These are phyloP conservation scores for Zaprionus kolodkinae DNA, from an alignment of 1,140 invertebrate genomes.

Conservation along the genomic window DNA sequence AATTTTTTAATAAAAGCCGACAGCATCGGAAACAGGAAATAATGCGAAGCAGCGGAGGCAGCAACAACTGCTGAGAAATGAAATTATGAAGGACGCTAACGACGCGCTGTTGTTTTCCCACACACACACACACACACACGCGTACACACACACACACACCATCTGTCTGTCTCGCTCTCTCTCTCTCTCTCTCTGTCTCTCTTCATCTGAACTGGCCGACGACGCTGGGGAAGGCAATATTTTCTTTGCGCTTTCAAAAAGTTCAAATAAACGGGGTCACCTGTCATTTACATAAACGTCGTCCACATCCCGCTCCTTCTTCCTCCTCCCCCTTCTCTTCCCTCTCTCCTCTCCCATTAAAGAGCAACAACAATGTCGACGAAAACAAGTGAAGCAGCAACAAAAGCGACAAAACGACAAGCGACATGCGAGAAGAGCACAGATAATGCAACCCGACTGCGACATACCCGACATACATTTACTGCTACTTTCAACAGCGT, in stretches of 20 bases:
- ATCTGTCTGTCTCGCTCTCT: not conserved
- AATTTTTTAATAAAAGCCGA: constrained; percentile 70
- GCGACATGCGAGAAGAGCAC: not conserved
- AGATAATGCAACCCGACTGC: not conserved
- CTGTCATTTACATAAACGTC: constrained; percentile 56
- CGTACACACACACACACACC: constrained; percentile 3
- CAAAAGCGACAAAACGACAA: not conserved
- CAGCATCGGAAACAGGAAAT: constrained; percentile 45
- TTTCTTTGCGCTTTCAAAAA: constrained; percentile 54
- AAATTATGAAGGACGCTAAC: constrained; percentile 35
- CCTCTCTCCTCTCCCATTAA: constrained; percentile 1
- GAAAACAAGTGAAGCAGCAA: not conserved
- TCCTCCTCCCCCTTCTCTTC: too few species aligned
- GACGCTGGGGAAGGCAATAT: constrained; percentile 21
- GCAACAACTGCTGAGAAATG: constrained; percentile 20
- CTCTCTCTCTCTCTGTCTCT: not conserved
- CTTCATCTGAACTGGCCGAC: not conserved
- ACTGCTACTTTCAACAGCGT: not conserved
- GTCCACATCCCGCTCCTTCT: not conserved
- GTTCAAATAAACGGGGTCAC: constrained; percentile 63
- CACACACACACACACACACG: constrained; percentile 17
- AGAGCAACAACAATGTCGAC: constrained; percentile 1
- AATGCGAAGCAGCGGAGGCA: constrained; percentile 37
- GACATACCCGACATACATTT: not conserved
- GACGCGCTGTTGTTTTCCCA: constrained; percentile 27